Evolutionary conservation across 2,113 vertebrate genomes (phyloP), one percentile per base, ranked within the genome.

Genomic region (Pomatorhinus ruficollis): DNA sequence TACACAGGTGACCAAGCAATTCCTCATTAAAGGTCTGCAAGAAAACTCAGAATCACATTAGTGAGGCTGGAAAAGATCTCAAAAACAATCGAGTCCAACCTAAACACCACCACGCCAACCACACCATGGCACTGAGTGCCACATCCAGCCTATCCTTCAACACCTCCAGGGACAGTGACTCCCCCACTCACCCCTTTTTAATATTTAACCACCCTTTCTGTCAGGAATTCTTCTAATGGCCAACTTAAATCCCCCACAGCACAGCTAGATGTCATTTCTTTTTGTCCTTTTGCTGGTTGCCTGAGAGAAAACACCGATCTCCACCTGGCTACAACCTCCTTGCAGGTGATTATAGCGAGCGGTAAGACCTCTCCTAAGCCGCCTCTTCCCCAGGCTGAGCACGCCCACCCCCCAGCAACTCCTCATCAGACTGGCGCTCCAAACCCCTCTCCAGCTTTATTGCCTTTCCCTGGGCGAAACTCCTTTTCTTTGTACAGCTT

Each of bases 21-120:
- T 39, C 39, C 39, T 14, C 24, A 5, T 2, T 14, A 10, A 3
- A 40, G 0, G 0, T 0, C 21, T 3, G 1, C 28, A 47, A 8
- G 11, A 13, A 56, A 39, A 56, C 35, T 7, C 14, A 15, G 52
- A 44, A 10, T 7, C 19, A 19, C 22, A 47, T 8, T 6, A 56
- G 7, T 4, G 6, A 60, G 18, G 39, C 12, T 33, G 4, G 54
- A 35, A 52, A 45, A 61, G 10, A 9, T 4, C 27, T 44, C 63
- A 15, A 52, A 44, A 52, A 28, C 39, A 39, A 69, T 5, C 5
- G 3, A 53, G 18, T 9, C 23, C 39, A 39, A 19, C 12, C 18
- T 16, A 20, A 45, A 39, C 15, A 28, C 5, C 22, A 18, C 21
- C 35, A 11, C 9, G 5, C 18, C 52, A 56, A 31, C 3, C 39